Base-by-base conservation (phyloP, 1,140 invertebrate species). In the Drosophila pachea region DNA sequence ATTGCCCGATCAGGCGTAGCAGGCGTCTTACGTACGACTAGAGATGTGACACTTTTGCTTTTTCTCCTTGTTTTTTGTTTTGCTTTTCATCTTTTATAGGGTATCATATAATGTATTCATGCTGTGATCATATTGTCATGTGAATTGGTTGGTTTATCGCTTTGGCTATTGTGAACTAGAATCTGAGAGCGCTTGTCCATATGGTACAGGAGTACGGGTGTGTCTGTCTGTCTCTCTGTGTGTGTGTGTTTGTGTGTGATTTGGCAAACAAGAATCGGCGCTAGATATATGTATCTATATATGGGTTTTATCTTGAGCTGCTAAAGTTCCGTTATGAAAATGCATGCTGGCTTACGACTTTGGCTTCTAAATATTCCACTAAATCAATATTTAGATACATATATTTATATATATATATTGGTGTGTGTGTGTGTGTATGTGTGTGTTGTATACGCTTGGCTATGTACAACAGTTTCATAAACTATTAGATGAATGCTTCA, bases 381-480 rank as follows among this genome's bases (percentile, higher is more conserved):
- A 63, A 52, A 84, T 79, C 55, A 61, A 43, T 70, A 54, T 63
- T 65, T 54, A 49, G 42, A 38, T 31, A 50, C 32, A 32, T 14
- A 36, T 40, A 42, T 14, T 12, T 66, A 68, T 68, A 68, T 59
- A 78, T 83, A 71, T 22, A 22, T 3, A 2, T n/a, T n/a, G n/a
- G n/a, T 22, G 22, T 22, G 22, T 22, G 22, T 22, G 22, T 2
- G 70, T 70, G 68, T 76, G 62, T 78, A 68, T 69, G 76, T 58
- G 54, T 52, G 38, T n/a, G 58, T 53, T 32, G 43, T 48, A 49
- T 64, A 47, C 66, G 43, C 76, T 86, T 79, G 81, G 67, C 81
- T 84, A 84, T 84, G 50, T 84, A 84, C 81, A 84, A 84, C 81
- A 84, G 81, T 84, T 84, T 83, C 73, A 83, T 83, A 83, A 83